Base-by-base conservation (phyloP, 2,113 vertebrate species). In the Petrocephalus zakoni region DNA sequence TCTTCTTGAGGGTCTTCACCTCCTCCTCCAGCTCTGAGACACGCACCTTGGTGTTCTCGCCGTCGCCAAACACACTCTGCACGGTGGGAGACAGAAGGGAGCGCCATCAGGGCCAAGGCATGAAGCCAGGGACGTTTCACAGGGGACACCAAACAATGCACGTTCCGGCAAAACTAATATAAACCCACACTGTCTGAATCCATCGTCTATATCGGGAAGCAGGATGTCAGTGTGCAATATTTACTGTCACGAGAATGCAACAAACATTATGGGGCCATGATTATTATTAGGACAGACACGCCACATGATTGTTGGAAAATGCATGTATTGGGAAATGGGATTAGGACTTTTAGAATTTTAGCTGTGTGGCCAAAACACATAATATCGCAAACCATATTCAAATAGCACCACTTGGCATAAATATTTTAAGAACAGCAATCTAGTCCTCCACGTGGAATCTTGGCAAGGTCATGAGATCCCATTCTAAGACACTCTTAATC, bases 11-110 rank as follows among this genome's bases (percentile, higher is more conserved):
- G 61, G 96, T 97, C 88, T 95, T 96, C 89, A 98, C 96, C 91
- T 99, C 97, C 21, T 98, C 97, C 88, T 99, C 97, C 83, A 99
- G 94, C 91, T 98, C 97, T 0, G 96, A 94, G 49, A 99, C 96
- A 0, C 97, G 96, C 37, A 97, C 95, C 13, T 97, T 97, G 58
- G 97, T 96, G 90, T 97, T 98, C 89, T 98, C 98, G 1, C 97
- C 97, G 51, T 97, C 96, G 0, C 97, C 97, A 19, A 96, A 95
- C 88, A 98, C 94, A 0, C 95, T 96, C 98, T 99, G 92, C 11
- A 7, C 1, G 5, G 53, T 49, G n/a, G 46, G 11, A 89, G 34
- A 56, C 9, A 75, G 47, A 58, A 81, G 46, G 46, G 37, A 21
- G 47, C 8, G 34, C 51, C 2, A 15, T 34, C 72, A 81, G 10